phyloP scores from a whole-genome alignment of 2,797 vertebrate genomes.

The Corythornis leucogaster region DNA sequence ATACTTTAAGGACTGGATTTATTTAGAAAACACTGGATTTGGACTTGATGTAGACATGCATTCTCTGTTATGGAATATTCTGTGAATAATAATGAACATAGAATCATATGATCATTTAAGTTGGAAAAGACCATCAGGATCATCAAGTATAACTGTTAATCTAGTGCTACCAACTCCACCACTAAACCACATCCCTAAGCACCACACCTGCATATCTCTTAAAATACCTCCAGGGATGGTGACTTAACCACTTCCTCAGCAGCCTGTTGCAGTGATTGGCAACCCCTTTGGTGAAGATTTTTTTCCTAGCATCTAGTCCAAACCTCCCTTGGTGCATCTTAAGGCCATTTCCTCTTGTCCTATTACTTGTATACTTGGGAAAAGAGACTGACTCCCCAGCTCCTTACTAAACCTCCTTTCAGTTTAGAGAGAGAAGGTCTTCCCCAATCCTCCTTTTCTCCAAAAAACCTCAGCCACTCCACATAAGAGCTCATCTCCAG shows the following conservation, averaged over 20 bases:
- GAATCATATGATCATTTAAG: not conserved
- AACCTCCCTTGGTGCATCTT: not conserved
- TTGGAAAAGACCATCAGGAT: not conserved
- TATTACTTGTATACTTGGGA: not conserved
- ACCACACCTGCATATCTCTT: accelerated
- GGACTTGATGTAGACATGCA: not conserved
- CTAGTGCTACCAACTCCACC: not conserved
- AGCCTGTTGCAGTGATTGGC: not conserved
- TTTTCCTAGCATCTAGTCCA: not conserved
- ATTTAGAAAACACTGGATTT: not conserved
- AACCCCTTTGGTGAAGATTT: not conserved
- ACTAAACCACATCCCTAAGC: not conserved
- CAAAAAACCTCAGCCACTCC: not conserved
- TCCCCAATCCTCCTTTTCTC: not conserved
- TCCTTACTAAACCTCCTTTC: not conserved
- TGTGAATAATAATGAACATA: not conserved
- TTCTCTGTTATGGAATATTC: not conserved
- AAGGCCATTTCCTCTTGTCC: not conserved
- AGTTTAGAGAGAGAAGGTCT: too few species aligned
- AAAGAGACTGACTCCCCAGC: not conserved
- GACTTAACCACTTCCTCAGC: not conserved
- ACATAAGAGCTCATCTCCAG: not conserved
- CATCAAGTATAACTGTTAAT: too few species aligned
- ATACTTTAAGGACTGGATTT: not conserved
- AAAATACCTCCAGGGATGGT: not conserved